Evolutionary conservation across 2,888 invertebrate species (phyloP), one percentile per base, ranked within the genome.

Genomic region (Lasioglossum vierecki): DNA sequence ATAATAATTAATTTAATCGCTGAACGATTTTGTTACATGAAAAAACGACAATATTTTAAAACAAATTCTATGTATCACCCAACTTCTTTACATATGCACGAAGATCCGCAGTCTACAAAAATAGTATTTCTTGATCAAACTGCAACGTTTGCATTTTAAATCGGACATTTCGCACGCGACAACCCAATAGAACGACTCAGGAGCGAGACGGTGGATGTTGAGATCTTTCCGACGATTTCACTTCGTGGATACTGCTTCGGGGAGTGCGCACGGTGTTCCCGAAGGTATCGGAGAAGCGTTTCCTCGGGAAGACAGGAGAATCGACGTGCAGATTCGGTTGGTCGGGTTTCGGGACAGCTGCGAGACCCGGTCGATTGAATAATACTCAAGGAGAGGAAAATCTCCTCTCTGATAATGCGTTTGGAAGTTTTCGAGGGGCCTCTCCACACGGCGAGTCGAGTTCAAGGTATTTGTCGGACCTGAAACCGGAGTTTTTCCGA

Each of bases 401-500:
- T 49, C 6, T 49, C 49, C 18, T 18, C 49, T 49, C 49, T 6
- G 49, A 49, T 8, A 22, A 49, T 22, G 8, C 57, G 63, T 5
- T 63, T 13, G 13, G 13, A 30, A 46, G 30, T 39, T 22, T 57
- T 82, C 73, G 15, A 66, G 39, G 22, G 26, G 57, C 18, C 30
- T 63, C 30, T 63, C 41, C 57, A n/a, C n/a, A 4, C 57, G n/a
- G 15, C 30, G 70, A 68, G 74, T 72, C 46, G 79, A 71, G 44
- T 76, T 76, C 77, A 15, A 60, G 35, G 63, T 9, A 44, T 66
- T 57, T 39, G 77, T 35, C 41, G 75, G 66, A 79, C 39, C 63
- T 26, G 74, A 74, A 80, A 73, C 57, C 60, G 49, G 41, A 85
- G 79, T 85, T 90, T 88, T 88, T 83, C 86, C 84, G 68, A 88